phyloP scores from a whole-genome alignment of 2,113 vertebrate species.

The Oncorhynchus nerka region DNA sequence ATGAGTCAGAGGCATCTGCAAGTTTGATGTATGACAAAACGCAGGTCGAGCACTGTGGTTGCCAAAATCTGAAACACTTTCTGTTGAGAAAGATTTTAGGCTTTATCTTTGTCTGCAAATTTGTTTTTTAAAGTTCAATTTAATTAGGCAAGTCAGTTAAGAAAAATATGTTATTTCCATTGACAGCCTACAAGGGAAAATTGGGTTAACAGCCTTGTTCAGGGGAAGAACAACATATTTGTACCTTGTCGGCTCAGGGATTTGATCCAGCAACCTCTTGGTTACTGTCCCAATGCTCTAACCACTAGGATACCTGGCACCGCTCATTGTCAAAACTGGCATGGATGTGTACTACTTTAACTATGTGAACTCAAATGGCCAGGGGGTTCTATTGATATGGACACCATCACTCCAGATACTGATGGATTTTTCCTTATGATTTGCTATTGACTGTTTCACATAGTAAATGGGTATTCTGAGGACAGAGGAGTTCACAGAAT shows the following conservation, averaged over 20 bases:
- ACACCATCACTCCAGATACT: slow-evolving; percentile 36
- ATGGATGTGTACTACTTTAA: not conserved
- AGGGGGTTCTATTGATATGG: slow-evolving; percentile 43
- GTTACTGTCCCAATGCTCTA: too few species aligned
- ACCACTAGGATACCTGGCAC: too few species aligned
- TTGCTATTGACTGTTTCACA: slow-evolving; percentile 57
- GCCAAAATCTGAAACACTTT: slow-evolving; percentile 7
- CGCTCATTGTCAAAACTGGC: not conserved
- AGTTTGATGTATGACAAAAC: not conserved
- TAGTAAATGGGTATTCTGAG: slow-evolving; percentile 47
- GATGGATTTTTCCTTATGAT: slow-evolving; percentile 67
- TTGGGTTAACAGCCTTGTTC: too few species aligned
- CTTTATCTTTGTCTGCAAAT: not conserved
- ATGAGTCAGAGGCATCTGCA: not conserved
- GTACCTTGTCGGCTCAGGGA: too few species aligned
- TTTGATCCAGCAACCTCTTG: too few species aligned
- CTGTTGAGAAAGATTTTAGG: not conserved
- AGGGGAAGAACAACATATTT: too few species aligned
- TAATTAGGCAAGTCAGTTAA: too few species aligned
- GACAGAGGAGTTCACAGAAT: slow-evolving; percentile 23
- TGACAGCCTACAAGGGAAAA: too few species aligned
- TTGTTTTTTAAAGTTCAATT: too few species aligned
- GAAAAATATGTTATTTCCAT: too few species aligned
- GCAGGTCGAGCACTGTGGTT: not conserved
- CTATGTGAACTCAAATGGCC: slow-evolving; percentile 12